phyloP scores from a whole-genome alignment of 1,140 invertebrate genomes.

The Papilio polyxenes region DNA sequence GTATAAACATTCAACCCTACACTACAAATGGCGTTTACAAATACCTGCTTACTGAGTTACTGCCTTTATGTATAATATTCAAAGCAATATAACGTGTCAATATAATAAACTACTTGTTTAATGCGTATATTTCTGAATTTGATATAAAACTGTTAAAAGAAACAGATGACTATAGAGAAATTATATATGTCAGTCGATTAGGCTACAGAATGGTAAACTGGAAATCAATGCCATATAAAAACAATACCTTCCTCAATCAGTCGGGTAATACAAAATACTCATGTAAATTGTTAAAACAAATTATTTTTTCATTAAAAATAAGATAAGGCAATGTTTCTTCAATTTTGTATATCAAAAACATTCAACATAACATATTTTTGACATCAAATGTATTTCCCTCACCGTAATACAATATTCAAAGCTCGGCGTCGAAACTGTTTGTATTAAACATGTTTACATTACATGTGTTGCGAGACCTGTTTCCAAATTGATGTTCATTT shows the following conservation, averaged over 20 bases:
- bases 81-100: neutral
- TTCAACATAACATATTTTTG: neutral
- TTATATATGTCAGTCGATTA: too few species aligned
- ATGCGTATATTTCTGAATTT: too few species aligned
- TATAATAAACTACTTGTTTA: too few species aligned
- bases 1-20: neutral
- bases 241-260: too few species aligned
- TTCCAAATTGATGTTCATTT: constrained; percentile 32
- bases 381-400: constrained; percentile 16
- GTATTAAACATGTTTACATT: constrained; percentile 37
- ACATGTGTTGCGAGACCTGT: constrained; percentile 36
- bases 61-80: neutral
- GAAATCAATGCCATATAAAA: too few species aligned
- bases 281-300: too few species aligned
- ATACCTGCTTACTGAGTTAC: constrained; percentile 1
- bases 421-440: constrained; percentile 29
- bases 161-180: too few species aligned
- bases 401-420: constrained; percentile 33
- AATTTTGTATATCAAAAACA: neutral
- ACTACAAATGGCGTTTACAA: neutral
- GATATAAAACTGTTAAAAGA: too few species aligned
- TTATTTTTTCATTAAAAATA: neutral
- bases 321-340: neutral
- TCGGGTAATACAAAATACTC: too few species aligned
- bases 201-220: too few species aligned